Evolutionary conservation across 2,888 invertebrate genomes (phyloP), one percentile per base, ranked within the genome.

Genomic region (Calameuta pallipes): DNA sequence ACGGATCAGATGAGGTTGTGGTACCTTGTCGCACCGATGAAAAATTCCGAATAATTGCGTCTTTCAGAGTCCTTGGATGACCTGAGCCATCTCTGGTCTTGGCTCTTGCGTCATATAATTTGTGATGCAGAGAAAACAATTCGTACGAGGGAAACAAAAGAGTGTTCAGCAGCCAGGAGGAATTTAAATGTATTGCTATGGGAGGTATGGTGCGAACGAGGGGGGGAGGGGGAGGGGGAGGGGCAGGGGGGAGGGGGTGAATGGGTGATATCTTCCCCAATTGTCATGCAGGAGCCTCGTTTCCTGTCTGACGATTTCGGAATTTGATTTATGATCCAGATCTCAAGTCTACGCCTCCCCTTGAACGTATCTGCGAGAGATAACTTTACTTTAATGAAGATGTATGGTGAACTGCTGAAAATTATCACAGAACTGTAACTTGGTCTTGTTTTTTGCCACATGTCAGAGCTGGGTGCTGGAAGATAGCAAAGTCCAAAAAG

Each of bases 291-390:
- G 85, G 85, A 83, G 83, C 80, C 81, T 80, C 82, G 80, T 83
- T 85, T 87, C 85, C 86, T 82, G 80, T 76, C 79, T 84, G 86
- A 86, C 85, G 85, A 88, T 87, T 88, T 86, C 80, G 82, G 83
- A 86, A 88, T 88, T 86, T 89, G 89, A 89, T 89, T 89, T 89
- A 89, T 87, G 85, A 85, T 80, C 82, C 81, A 78, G 80, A 79
- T 78, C 81, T 81, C 78, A 76, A 74, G 82, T 56, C 75, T 73
- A 68, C 69, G 75, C 77, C 73, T 79, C 76, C 80, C 78, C 70
- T 78, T 77, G 73, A 76, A 80, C 80, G 80, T 82, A 74, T 79
- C 74, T 71, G 75, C 80, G 80, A 23, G 80, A 79, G 80, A 81
- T 80, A 84, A 82, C 82, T 84, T 79, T 73, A 73, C 73, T 81